phyloP scores from a whole-genome alignment of 92 coral and sea anemone species.

The Micromussa lordhowensis region DNA sequence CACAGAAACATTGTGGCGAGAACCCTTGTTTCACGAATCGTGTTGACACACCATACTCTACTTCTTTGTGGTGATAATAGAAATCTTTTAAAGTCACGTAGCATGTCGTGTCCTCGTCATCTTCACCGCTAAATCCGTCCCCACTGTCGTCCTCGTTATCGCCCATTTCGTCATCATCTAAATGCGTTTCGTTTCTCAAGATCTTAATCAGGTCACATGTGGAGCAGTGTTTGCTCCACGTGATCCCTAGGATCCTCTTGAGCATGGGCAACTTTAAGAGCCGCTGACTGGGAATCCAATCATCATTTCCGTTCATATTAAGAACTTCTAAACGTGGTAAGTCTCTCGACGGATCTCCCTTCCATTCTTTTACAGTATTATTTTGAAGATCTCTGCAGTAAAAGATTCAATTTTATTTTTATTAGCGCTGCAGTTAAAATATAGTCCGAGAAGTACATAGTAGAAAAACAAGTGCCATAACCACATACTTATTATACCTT shows the following conservation, averaged over 20 bases:
- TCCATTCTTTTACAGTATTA: slow-evolving; percentile 58
- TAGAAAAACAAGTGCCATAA: too few species aligned
- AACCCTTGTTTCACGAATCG: slow-evolving; percentile 62
- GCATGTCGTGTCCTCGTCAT: slow-evolving; percentile 22
- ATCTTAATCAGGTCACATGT: slow-evolving; percentile 59
- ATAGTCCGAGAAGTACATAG: too few species aligned
- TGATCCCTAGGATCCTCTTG: slow-evolving; percentile 56
- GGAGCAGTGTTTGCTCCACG: slow-evolving; percentile 65
- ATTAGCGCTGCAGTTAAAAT: not conserved
- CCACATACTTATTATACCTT: too few species aligned
- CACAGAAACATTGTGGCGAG: slow-evolving; percentile 72
- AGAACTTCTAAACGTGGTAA: slow-evolving; percentile 49
- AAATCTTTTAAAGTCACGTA: slow-evolving; percentile 30
- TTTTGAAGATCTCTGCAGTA: slow-evolving; percentile 58
- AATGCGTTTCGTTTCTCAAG: slow-evolving; percentile 5
- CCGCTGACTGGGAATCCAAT: slow-evolving; percentile 60
- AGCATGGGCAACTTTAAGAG: slow-evolving; percentile 55
- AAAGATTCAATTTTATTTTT: not conserved
- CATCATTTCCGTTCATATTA: slow-evolving; percentile 52
- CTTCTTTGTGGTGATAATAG: slow-evolving; percentile 48
- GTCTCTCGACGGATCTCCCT: slow-evolving; percentile 30
- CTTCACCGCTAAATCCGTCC: slow-evolving; percentile 21
- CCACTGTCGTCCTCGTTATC: slow-evolving; percentile 30
- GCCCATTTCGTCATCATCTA: slow-evolving; percentile 5
- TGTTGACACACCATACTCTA: slow-evolving; percentile 50